Percentiles rank a stretch among this genome's conserved stretches.
phyloP scores from a whole-genome alignment of 2,888 invertebrate species.

The Mystacides longicornis region DNA sequence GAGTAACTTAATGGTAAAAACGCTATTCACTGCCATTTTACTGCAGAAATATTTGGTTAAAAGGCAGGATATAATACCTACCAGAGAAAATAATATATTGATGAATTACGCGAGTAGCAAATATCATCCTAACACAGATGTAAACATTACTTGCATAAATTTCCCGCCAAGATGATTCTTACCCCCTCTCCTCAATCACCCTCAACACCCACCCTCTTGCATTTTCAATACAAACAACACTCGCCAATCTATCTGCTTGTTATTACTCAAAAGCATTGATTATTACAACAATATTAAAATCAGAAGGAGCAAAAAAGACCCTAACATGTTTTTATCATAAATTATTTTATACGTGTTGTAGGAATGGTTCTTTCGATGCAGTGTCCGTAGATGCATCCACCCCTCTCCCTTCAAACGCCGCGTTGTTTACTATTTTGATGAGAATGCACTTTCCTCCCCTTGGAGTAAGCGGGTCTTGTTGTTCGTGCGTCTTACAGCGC shows the following conservation, averaged over 20 bases:
- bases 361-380: not conserved
- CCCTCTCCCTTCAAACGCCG: conserved; percentile 7
- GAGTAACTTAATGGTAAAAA: too few species aligned
- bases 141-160: conserved; percentile 25
- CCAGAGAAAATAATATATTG: too few species aligned
- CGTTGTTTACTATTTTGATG: conserved; percentile 55
- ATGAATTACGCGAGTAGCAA: too few species aligned
- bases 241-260: not conserved
- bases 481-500: too few species aligned
- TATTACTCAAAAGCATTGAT: too few species aligned
- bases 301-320: too few species aligned
- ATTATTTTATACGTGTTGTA: too few species aligned
- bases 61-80: too few species aligned
- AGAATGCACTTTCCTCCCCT: conserved; percentile 37
- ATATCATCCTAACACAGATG: conserved; percentile 21
- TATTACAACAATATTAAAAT: not conserved
- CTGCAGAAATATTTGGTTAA: too few species aligned
- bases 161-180: conserved; percentile 21
- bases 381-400: not conserved
- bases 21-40: too few species aligned
- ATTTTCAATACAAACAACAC: not conserved
- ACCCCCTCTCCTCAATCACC: not conserved
- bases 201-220: not conserved
- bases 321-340: too few species aligned
- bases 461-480: too few species aligned